A percentile compares a stretch with the other conserved stretches of the same genome.
Evolutionary conservation across 2,797 vertebrate species (phyloP).

Genomic region (Hozukius guyotensis): DNA sequence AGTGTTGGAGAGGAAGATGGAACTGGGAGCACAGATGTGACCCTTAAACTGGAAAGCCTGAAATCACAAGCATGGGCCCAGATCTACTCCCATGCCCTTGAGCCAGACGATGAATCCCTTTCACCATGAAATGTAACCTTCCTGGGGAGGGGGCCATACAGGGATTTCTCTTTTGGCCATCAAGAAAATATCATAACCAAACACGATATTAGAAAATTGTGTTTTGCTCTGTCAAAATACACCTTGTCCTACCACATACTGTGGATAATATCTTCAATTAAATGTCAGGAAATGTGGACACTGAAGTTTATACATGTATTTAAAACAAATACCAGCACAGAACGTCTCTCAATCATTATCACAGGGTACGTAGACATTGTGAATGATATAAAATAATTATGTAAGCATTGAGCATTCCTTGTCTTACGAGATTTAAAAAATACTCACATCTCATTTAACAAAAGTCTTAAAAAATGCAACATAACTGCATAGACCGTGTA

Average conservation of each 20-base stretch:
- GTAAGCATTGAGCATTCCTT: background rate
- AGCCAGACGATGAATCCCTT: background rate
- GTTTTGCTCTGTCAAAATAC: background rate
- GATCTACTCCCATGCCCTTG: slow-evolving; percentile 1
- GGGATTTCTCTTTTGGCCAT: slow-evolving; percentile 6
- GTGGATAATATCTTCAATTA: background rate
- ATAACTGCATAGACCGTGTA: background rate
- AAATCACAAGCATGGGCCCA: slow-evolving; percentile 32
- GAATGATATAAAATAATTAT: background rate
- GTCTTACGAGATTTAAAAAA: background rate
- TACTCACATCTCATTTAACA: background rate
- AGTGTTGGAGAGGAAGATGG: slow-evolving; percentile 12
- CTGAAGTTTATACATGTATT: background rate
- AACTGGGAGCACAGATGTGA: slow-evolving; percentile 22
- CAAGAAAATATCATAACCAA: background rate
- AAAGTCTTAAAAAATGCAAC: background rate
- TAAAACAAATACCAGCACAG: background rate
- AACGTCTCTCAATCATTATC: background rate
- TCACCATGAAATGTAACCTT: slow-evolving; percentile 16
- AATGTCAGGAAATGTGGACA: background rate
- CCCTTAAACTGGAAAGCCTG: slow-evolving; percentile 12
- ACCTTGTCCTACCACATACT: background rate
- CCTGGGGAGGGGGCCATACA: background rate
- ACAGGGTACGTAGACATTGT: too few relatives aligned
- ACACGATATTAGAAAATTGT: background rate